Conservation (phyloP, 1,140 invertebrate species). For the Temnothorax longispinosus region DNA sequence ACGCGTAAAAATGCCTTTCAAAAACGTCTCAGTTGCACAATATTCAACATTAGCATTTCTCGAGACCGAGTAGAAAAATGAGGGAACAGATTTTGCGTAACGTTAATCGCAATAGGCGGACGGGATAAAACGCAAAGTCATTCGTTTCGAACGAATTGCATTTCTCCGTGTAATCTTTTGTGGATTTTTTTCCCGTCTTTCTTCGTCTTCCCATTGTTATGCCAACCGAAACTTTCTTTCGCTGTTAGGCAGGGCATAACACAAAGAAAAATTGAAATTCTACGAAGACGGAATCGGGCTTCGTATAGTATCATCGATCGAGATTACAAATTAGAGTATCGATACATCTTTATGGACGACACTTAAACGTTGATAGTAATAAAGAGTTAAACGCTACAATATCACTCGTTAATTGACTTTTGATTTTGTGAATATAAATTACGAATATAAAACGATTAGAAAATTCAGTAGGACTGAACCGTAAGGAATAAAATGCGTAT, state of each 20-base stretch:
- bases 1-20: not conserved
- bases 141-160: not conserved
- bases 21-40: not conserved
- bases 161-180: not conserved
- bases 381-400: constrained; percentile 4
- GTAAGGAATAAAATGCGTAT: not conserved
- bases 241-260: not conserved
- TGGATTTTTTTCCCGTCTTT: not conserved
- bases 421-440: not conserved
- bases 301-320: not conserved
- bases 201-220: not conserved
- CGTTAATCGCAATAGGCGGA: not conserved
- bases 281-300: not conserved
- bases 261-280: not conserved
- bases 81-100: not conserved
- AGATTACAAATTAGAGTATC: constrained; percentile 6
- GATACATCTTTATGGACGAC: not conserved
- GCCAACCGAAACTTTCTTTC: not conserved
- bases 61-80: not conserved
- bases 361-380: not conserved
- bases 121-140: not conserved
- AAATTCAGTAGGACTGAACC: not conserved
- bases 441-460: not conserved
- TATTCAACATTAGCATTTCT: not conserved
- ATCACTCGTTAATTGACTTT: not conserved